A percentile compares a stretch with the other conserved stretches of the same genome.
phyloP scores from a whole-genome alignment of 2,797 vertebrate genomes.

The Macropodus opercularis region DNA sequence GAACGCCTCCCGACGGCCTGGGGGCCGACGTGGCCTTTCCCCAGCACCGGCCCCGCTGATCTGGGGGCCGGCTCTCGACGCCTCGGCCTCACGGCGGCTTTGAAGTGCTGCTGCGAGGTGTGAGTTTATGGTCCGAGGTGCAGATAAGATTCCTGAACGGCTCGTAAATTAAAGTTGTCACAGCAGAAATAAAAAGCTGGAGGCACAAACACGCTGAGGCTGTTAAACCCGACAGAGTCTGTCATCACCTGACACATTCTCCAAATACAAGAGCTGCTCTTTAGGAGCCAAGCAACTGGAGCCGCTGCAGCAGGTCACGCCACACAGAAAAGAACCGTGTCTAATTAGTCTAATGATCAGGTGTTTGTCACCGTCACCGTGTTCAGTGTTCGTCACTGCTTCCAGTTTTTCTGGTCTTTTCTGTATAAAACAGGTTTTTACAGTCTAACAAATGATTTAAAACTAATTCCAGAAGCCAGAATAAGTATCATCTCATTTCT shows the following conservation, averaged over 20 bases:
- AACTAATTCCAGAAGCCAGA: too few relatives aligned
- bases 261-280: conserved; percentile 34
- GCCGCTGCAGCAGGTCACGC: not conserved
- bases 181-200: conserved; percentile 19
- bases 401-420: too few relatives aligned
- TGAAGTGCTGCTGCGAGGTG: conserved; percentile 45
- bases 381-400: too few relatives aligned
- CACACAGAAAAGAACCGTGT: too few relatives aligned
- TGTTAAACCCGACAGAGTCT: conserved; percentile 35
- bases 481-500: too few relatives aligned
- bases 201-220: conserved; percentile 37
- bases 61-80: conserved; percentile 11
- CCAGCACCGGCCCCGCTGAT: not conserved
- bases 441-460: too few relatives aligned
- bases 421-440: too few relatives aligned
- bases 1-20: conserved; percentile 9
- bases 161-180: conserved; percentile 42
- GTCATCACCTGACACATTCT: conserved; percentile 58
- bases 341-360: too few relatives aligned
- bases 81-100: conserved; percentile 22
- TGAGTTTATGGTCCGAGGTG: conserved; percentile 38
- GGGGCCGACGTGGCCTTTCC: not conserved
- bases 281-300: not conserved
- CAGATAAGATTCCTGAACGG: conserved; percentile 58
- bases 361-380: too few relatives aligned